phyloP scores from a whole-genome alignment of 2,888 invertebrate species.

The Campoletis raptor region DNA sequence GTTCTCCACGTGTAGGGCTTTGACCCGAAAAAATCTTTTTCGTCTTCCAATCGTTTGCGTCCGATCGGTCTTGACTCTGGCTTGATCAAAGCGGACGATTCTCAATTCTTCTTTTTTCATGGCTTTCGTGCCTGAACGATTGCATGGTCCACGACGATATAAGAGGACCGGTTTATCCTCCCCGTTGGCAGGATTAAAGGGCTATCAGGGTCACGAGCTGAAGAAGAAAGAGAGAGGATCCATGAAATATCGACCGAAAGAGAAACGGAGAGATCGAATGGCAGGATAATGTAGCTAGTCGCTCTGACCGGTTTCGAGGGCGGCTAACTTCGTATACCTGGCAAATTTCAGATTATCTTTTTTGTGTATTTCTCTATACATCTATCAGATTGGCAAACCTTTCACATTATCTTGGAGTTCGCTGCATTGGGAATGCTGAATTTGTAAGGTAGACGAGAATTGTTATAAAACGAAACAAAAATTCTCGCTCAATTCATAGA shows the following conservation, averaged over 20 bases:
- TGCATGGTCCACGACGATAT: constrained; percentile 44
- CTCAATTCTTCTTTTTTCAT: constrained; percentile 52
- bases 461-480: not conserved
- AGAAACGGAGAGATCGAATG: constrained; percentile 40
- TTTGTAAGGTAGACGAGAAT: not conserved
- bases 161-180: constrained; percentile 53
- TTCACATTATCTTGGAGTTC: not conserved
- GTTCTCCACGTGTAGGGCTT: constrained; percentile 57
- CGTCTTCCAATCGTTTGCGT: constrained; percentile 45
- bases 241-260: constrained; percentile 38
- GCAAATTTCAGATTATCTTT: constrained; percentile 43
- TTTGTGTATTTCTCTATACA: constrained; percentile 34
- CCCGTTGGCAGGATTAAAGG: constrained; percentile 58
- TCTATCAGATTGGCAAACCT: constrained; percentile 15
- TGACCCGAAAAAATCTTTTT: constrained; percentile 47
- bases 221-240: constrained; percentile 6
- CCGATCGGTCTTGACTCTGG: constrained; percentile 53
- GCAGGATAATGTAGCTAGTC: constrained; percentile 46
- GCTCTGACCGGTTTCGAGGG: constrained; percentile 57
- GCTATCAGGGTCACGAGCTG: constrained; percentile 52
- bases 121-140: constrained; percentile 53
- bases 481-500: not conserved
- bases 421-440: not conserved
- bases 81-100: constrained; percentile 50
- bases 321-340: constrained; percentile 50